Evolutionary conservation across 1,140 invertebrate genomes (phyloP).

Genomic region (Melanaphis sacchari): DNA sequence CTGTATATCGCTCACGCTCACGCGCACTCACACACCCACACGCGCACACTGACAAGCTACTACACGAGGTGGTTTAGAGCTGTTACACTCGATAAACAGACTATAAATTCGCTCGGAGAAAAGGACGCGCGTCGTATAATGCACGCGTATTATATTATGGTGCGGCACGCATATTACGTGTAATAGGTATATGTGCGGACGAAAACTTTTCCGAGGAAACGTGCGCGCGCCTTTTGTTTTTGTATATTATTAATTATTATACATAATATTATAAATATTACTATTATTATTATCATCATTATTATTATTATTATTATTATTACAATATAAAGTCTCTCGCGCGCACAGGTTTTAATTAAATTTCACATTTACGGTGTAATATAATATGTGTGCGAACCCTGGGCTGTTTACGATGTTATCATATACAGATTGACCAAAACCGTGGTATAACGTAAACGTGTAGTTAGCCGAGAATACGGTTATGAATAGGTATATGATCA

Average conservation of each 20-base stretch:
- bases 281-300: no score
- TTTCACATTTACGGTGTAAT: background rate
- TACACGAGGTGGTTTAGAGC: background rate
- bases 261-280: slow-evolving; percentile 6
- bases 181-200: background rate
- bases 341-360: slow-evolving; percentile 43
- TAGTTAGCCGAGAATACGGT: background rate
- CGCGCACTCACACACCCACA: background rate
- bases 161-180: background rate
- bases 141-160: background rate
- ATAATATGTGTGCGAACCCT: background rate
- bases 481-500: background rate
- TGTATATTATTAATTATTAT: background rate
- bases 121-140: background rate
- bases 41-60: background rate
- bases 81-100: slow-evolving; percentile 27
- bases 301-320: background rate
- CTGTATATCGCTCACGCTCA: background rate
- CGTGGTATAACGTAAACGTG: background rate
- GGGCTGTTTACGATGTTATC: background rate
- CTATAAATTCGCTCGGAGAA: background rate
- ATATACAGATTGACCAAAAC: background rate
- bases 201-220: slow-evolving; percentile 4
- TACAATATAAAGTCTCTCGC: no score
- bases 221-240: background rate